Base-by-base conservation (phyloP, 2,888 invertebrate genomes). In the Pyralis farinalis region DNA sequence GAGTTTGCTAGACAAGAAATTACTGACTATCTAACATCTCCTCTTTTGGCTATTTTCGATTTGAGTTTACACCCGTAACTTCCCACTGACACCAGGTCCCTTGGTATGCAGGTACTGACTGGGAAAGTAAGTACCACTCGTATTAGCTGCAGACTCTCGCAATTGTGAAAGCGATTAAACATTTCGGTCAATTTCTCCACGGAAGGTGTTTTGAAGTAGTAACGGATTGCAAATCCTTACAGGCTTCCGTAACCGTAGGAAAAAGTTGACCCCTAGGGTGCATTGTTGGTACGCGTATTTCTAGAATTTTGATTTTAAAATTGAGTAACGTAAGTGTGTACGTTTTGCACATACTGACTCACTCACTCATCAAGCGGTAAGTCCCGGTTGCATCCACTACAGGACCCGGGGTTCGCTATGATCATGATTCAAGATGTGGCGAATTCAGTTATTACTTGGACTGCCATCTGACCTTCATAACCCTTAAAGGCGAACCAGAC, bases 71-170 rank as follows among this genome's bases (percentile, higher is more conserved):
- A 54, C 0, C 31, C 51, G 0, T 53, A 54, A 12, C 20, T 58
- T 0, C 51, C 56, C 7, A 53, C 53, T 0, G 58, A 58, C 25
- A 58, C 61, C 0, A 59, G 58, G n/a, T 22, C 48, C 1, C 58
- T 48, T 20, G 59, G 63, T 12, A 49, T 46, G 0, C 48, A 53
- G 1, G 58, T 58, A 29, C 51, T 1, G 53, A 48, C 0, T 36
- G 29, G 0, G 54, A 56, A 22, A 47, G 47, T 1, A 35, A 53
- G 0, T 59, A 59, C 30, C 57, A 57, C 25, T 54, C 53, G 0
- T 57, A 57, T 25, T 51, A 59, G 12, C 12, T 59, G 0, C 53
- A 59, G n/a, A 59, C 55, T 0, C 8, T 59, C 10, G 61, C 61
- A n/a, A n/a, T n/a, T n/a, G n/a, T n/a, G n/a, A n/a, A n/a, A n/a